Conservation (phyloP, 1,140 invertebrate species). For the Proales similis region DNA sequence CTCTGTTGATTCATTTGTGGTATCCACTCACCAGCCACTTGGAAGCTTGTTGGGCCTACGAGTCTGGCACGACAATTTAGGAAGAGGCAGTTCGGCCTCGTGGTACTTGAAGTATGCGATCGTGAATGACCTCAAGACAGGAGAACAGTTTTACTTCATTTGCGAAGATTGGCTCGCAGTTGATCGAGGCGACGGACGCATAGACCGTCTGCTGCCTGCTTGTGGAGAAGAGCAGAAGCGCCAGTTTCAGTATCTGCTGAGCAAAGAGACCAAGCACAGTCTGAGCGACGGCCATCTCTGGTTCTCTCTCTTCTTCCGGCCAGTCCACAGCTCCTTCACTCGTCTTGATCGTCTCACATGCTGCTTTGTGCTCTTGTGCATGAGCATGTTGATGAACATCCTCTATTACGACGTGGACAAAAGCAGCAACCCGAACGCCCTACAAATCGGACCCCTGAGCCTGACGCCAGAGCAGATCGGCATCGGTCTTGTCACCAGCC, state of each 20-base stretch:
- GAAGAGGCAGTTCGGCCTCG: constrained; percentile 54
- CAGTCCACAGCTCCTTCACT: constrained; percentile 12
- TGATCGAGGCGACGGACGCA: constrained; percentile 51
- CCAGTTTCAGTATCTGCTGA: constrained; percentile 1
- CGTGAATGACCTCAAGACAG: constrained; percentile 57
- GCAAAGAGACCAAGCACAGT: constrained; percentile 14
- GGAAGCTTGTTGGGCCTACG: constrained; percentile 56
- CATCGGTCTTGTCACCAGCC: constrained; percentile 47
- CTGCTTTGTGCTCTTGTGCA: constrained; percentile 56
- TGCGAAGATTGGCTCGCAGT: constrained; percentile 53
- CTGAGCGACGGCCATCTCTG: constrained; percentile 28
- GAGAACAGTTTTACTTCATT: constrained; percentile 53
- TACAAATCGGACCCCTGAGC: constrained; percentile 53
- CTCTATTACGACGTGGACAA: constrained; percentile 55
- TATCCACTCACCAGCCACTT: constrained; percentile 55
- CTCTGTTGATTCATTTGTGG: constrained; percentile 55
- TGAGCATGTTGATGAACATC: constrained; percentile 58
- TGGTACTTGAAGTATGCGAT: constrained; percentile 57
- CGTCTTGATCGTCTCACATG: constrained; percentile 50
- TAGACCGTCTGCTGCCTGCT: constrained; percentile 47
- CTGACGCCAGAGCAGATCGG: constrained; percentile 41
- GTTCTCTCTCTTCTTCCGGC: constrained; percentile 9
- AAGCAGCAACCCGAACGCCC: not conserved
- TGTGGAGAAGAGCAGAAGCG: constrained; percentile 13
- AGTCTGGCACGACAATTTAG: constrained; percentile 59